phyloP scores from a whole-genome alignment of 1,140 invertebrate genomes.

The Bombus fervidus region DNA sequence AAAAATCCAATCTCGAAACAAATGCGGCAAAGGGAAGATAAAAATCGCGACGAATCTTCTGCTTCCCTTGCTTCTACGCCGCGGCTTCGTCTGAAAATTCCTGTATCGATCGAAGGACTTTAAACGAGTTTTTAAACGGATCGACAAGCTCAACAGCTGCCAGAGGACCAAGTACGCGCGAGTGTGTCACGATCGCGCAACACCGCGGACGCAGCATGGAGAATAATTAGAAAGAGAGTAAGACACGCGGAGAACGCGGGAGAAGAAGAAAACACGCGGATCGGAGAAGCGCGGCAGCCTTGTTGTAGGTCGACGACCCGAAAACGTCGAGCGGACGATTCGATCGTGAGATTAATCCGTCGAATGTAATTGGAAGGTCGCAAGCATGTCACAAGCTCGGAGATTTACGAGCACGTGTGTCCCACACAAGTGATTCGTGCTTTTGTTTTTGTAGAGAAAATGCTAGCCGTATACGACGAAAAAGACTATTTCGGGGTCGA shows the following conservation, averaged over 20 bases:
- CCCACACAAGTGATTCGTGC: constrained; percentile 30
- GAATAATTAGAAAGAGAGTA: constrained; percentile 28
- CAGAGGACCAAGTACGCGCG: background rate
- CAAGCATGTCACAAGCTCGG: constrained; percentile 22
- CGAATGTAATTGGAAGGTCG: constrained; percentile 56
- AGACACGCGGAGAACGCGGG: background rate
- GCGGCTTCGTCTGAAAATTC: background rate
- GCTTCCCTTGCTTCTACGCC: no score
- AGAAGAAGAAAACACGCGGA: no score
- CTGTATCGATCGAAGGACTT: background rate
- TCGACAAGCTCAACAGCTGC: constrained; percentile 1
- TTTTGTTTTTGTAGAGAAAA: constrained; percentile 37
- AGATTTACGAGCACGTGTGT: constrained; percentile 46
- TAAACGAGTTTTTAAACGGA: constrained; percentile 29
- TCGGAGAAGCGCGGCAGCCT: background rate
- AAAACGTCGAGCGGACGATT: constrained; percentile 43
- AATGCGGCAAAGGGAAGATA: background rate
- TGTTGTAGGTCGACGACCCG: constrained; percentile 18
- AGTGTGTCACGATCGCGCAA: background rate
- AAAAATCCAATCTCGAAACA: constrained; percentile 16
- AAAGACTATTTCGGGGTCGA: constrained; percentile 22
- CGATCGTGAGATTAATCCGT: constrained; percentile 53
- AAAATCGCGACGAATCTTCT: constrained; percentile 27
- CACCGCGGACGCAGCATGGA: no score
- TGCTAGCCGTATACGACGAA: constrained; percentile 2